A percentile compares a stretch with the other conserved stretches of the same genome.
Evolutionary conservation across 1,140 invertebrate genomes (phyloP).

Genomic region (Drosophila nebulosa): DNA sequence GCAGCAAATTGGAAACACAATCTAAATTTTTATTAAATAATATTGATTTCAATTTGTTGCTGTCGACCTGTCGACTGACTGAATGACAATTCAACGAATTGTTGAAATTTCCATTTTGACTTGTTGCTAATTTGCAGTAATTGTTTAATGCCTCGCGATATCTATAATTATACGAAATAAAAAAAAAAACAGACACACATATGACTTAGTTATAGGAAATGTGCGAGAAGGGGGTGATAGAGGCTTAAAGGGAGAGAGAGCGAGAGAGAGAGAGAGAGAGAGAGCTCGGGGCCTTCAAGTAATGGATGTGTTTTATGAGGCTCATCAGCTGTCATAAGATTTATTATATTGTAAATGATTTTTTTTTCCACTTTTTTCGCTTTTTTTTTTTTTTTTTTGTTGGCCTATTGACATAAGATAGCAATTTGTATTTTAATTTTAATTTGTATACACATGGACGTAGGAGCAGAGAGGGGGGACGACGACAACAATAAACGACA

Average conservation of each 20-base stretch:
- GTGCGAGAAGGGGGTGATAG: not conserved
- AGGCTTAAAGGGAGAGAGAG: not conserved
- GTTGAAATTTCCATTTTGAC: slow-evolving; percentile 22
- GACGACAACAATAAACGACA: too few relatives aligned
- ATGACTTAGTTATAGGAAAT: slow-evolving; percentile 10
- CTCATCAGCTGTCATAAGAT: slow-evolving; percentile 59
- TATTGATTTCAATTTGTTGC: not conserved
- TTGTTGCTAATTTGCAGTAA: slow-evolving; percentile 50
- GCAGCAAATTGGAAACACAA: too few relatives aligned
- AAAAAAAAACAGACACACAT: not conserved
- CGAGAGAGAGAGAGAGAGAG: not conserved
- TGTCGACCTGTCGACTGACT: too few relatives aligned
- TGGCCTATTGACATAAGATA: slow-evolving; percentile 47
- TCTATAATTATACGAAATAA: slow-evolving; percentile 8
- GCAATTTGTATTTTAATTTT: slow-evolving; percentile 27
- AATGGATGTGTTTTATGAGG: slow-evolving; percentile 47
- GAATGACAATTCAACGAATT: slow-evolving; percentile 2
- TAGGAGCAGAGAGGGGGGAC: slow-evolving; percentile 5
- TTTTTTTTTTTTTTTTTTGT: slow-evolving; percentile 22
- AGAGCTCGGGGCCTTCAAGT: not conserved
- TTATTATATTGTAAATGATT: slow-evolving; percentile 37
- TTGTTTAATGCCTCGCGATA: slow-evolving; percentile 18
- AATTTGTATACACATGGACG: slow-evolving; percentile 3
- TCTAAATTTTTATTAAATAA: not conserved
- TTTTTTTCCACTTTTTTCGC: not conserved